These are phyloP conservation scores for Channa argus DNA, from an alignment of 2,113 vertebrate species.

Conservation along the genomic window DNA sequence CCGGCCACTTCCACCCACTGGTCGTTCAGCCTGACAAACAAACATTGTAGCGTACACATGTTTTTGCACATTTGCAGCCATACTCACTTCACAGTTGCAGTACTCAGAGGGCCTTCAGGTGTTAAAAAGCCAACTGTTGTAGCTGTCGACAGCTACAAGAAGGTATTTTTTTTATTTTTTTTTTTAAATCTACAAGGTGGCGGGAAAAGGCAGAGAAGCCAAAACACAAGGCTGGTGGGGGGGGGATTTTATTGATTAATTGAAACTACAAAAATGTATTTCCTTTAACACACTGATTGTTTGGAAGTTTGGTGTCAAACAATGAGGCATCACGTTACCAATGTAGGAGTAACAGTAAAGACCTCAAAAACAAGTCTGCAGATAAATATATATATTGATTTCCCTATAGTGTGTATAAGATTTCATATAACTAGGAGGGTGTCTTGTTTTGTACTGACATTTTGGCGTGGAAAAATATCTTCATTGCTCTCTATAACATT, in stretches of 20 bases:
- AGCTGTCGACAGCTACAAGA: slow-evolving; percentile 58
- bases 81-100: slow-evolving; percentile 73
- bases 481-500: slow-evolving; percentile 18
- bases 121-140: slow-evolving; percentile 58
- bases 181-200: slow-evolving; percentile 2
- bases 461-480: too few relatives aligned
- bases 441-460: too few relatives aligned
- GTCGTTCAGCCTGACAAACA: slow-evolving; percentile 84
- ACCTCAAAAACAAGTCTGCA: not conserved
- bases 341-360: slow-evolving; percentile 3
- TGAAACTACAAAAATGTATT: slow-evolving; percentile 31
- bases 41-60: slow-evolving; percentile 71
- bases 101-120: slow-evolving; percentile 67
- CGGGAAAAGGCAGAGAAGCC: slow-evolving; percentile 9
- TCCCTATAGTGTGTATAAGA: too few relatives aligned
- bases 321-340: slow-evolving; percentile 12
- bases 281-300: slow-evolving; percentile 1
- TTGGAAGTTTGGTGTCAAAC: slow-evolving; percentile 9
- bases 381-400: not conserved
- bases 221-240: not conserved
- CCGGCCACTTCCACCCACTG: slow-evolving; percentile 87
- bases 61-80: slow-evolving; percentile 64
- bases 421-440: too few relatives aligned
- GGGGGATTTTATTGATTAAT: slow-evolving; percentile 20
- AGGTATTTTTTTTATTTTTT: slow-evolving; percentile 1